Conservation (phyloP, 2,888 invertebrate genomes). For the Nomada flava region DNA sequence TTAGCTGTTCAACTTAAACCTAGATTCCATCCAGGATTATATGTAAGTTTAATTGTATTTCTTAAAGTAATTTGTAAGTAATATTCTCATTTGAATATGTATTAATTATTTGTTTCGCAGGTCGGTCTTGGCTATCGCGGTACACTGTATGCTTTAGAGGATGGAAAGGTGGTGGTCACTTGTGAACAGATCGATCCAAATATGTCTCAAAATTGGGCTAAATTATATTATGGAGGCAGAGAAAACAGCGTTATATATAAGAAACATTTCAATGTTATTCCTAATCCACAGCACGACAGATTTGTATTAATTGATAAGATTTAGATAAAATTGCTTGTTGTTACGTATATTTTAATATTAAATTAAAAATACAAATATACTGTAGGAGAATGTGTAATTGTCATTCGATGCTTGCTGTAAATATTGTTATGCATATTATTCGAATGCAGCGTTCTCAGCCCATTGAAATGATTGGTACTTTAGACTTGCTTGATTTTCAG, state of each 20-base stretch:
- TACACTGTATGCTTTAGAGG: conserved; percentile 91
- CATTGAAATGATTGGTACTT: conserved; percentile 82
- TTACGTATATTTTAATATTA: conserved; percentile 16
- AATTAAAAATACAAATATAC: conserved; percentile 13
- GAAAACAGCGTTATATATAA: conserved; percentile 90
- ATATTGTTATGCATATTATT: conserved; percentile 10
- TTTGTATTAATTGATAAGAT: conserved; percentile 92
- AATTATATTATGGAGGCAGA: conserved; percentile 87
- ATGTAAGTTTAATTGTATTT: conserved; percentile 85
- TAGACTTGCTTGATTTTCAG: conserved; percentile 70
- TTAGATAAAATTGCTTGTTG: conserved; percentile 81
- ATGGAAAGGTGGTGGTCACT: conserved; percentile 92
- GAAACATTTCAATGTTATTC: conserved; percentile 94
- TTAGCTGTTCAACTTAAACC: conserved; percentile 89
- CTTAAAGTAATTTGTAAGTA: neutral
- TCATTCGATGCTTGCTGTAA: conserved; percentile 4
- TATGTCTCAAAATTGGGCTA: conserved; percentile 91
- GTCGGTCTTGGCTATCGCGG: conserved; percentile 93
- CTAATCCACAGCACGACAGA: conserved; percentile 90
- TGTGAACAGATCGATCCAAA: conserved; percentile 93
- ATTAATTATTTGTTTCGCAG: conserved; percentile 84
- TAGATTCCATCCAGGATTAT: conserved; percentile 92
- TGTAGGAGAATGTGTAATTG: neutral
- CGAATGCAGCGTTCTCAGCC: conserved; percentile 68
- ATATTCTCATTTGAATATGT: conserved; percentile 2